phyloP scores from a whole-genome alignment of 30 jellyfish, hydroid and myxozoan species.

The Aurelia aurita complex sp. Pacific region DNA sequence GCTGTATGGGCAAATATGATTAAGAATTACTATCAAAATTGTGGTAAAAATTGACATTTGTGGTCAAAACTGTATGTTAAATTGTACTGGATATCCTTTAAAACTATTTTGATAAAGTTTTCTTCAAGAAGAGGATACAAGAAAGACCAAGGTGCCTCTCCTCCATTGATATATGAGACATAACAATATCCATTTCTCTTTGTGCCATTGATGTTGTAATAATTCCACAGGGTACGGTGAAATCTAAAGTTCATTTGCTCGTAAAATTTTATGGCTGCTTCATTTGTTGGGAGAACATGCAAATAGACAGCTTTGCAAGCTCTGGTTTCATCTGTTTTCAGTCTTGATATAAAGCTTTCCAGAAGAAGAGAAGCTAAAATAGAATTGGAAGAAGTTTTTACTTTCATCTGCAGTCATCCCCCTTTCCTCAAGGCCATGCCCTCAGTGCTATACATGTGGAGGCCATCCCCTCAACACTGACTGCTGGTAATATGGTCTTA shows the following conservation, averaged over 20 bases:
- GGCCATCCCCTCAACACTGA: no score
- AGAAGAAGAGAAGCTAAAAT: slow-evolving; percentile 83
- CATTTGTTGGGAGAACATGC: slow-evolving; percentile 90
- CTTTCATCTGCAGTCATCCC: no score
- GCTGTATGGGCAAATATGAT: no score
- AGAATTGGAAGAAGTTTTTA: background rate
- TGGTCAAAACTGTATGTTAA: no score
- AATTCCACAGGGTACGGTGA: slow-evolving; percentile 74
- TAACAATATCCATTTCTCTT: slow-evolving; percentile 93
- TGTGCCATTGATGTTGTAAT: slow-evolving; percentile 76
- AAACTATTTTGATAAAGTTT: background rate
- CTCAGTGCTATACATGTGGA: no score
- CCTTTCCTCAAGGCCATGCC: no score
- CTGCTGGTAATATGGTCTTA: no score
- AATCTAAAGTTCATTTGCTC: slow-evolving; percentile 73
- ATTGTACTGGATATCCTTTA: no score
- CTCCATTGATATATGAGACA: slow-evolving; percentile 87
- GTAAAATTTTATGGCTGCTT: slow-evolving; percentile 84
- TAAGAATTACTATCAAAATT: no score
- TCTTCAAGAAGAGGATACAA: slow-evolving; percentile 77
- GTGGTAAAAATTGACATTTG: no score
- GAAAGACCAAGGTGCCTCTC: slow-evolving; percentile 88
- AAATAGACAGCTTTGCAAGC: slow-evolving; percentile 92
- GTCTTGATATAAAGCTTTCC: slow-evolving; percentile 78
- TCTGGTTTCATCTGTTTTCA: slow-evolving; percentile 52